Conservation (phyloP, 2,797 vertebrate species). For the Sebastes cheni region DNA sequence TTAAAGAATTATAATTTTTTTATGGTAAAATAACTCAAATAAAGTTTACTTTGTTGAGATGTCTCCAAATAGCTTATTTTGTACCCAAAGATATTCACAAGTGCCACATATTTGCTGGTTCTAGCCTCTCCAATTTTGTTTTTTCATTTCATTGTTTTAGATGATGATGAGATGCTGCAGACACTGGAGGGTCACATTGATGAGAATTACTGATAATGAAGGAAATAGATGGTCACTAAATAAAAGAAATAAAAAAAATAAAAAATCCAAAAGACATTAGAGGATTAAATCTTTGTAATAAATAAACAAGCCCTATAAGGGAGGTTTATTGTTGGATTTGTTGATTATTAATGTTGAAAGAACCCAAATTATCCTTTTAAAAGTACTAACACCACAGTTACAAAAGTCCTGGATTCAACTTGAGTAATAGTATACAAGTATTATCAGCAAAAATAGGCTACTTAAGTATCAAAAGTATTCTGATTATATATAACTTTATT, state of each 20-base stretch:
- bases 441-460: background rate
- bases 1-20: background rate
- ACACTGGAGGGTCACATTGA: background rate
- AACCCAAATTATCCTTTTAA: background rate
- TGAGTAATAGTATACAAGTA: background rate
- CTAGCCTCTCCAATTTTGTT: background rate
- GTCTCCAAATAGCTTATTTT: background rate
- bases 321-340: background rate
- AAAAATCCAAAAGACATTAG: background rate
- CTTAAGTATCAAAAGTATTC: background rate
- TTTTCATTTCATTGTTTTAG: background rate
- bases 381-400: background rate
- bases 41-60: background rate
- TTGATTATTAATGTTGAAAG: background rate
- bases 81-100: background rate
- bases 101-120: background rate
- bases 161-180: too few species aligned
- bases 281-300: background rate
- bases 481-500: background rate
- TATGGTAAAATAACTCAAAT: background rate
- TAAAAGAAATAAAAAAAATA: background rate
- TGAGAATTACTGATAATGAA: background rate
- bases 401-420: background rate
- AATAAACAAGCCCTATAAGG: background rate
- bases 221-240: background rate